Base-by-base conservation (phyloP, 2,113 vertebrate species). In the Cinclus cinclus region DNA sequence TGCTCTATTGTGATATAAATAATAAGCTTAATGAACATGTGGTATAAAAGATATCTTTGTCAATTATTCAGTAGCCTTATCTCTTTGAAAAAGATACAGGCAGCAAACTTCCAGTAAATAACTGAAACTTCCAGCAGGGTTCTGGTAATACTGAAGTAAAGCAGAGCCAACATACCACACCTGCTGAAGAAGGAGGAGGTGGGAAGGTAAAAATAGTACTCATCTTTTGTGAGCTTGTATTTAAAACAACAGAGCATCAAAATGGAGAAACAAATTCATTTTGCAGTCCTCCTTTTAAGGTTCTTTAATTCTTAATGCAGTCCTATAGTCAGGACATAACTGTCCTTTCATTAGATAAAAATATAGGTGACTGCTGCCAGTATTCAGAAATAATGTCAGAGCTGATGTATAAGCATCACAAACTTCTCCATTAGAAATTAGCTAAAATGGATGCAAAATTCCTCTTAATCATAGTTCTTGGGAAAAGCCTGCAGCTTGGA, bases 1-100 rank as follows among this genome's bases (percentile, higher is more conserved):
- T 28, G 71, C 81, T 89, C 70, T 52, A 49, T 74, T 91, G 87
- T 96, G 75, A 30, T 67, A 80, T 14, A 80, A 93, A 92, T 90
- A 96, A 93, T 92, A 49, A 86, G 75, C 87, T 94, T 95, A 92
- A 93, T 86, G 68, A 88, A 74, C 82, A 70, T 91, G 33, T 30
- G 71, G 71, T 79, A 30, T 37, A 58, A 91, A 78, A 77, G 87
- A 67, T 88, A 83, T 44, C 75, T 77, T 83, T 94, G 83, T 90
- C 90, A 93, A 89, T 90, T 76, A 76, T 80, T 92, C 70, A 73
- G 2, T 65, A 73, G 63, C 59, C 47, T 42, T 95, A 94, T 86
- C 71, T 90, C 82, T 94, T 67, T 39, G 56, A 41, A 88, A 63
- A 93, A 88, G 63, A 86, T 68, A 23, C 64, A 70, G 82, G 63